Conservation (phyloP, 2,888 invertebrate genomes). For the Zygaena filipendulae region DNA sequence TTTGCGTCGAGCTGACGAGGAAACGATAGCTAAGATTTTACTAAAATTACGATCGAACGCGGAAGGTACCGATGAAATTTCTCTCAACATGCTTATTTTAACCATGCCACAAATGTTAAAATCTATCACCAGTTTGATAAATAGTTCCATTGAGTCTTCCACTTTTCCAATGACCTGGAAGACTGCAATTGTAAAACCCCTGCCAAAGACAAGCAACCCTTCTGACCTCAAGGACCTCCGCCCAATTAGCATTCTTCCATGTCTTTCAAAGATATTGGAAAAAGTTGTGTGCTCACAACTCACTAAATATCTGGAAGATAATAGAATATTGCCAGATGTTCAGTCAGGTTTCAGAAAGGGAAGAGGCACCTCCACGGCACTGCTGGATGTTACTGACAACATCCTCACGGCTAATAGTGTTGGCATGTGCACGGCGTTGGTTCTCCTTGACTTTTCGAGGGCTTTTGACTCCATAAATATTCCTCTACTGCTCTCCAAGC, state of each 20-base stretch:
- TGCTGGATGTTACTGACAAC: conserved; percentile 20
- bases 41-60: no score
- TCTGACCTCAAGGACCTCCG: conserved; percentile 12
- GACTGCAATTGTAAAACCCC: conserved; percentile 9
- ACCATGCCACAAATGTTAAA: conserved; percentile 6
- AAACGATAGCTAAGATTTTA: no score
- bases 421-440: conserved; percentile 14
- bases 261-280: conserved; percentile 13
- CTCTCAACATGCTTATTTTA: conserved; percentile 8
- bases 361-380: conserved; percentile 20
- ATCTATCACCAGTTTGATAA: conserved; percentile 6
- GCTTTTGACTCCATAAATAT: no score
- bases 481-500: no score
- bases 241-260: conserved; percentile 14
- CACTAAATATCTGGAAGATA: conserved; percentile 11
- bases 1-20: no score
- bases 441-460: no score
- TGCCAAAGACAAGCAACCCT: conserved; percentile 12
- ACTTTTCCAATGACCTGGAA: conserved; percentile 10
- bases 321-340: no score
- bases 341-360: conserved; percentile 20
- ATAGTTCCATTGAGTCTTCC: conserved; percentile 5
- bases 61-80: no score
- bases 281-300: conserved; percentile 16
- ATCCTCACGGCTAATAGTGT: conserved; percentile 17